Evolutionary conservation across 2,888 invertebrate genomes (phyloP).

Genomic region (Mechanitis mazaeus): DNA sequence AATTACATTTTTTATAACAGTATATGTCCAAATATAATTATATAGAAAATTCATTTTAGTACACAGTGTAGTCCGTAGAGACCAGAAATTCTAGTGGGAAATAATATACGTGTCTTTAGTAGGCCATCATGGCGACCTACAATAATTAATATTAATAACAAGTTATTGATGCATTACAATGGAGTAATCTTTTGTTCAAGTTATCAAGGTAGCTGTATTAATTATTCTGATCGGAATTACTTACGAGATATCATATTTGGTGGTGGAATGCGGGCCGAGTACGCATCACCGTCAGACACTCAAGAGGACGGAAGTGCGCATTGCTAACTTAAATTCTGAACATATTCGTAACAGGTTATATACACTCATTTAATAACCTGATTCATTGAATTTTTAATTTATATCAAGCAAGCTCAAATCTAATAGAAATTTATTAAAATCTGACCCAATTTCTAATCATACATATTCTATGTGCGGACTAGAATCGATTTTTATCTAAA

Average conservation of each 20-base stretch:
- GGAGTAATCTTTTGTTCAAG: slow-evolving; percentile 18
- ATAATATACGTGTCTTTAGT: background rate
- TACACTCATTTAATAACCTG: background rate
- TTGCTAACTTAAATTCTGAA: slow-evolving; percentile 18
- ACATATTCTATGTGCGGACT: no score
- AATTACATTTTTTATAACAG: no score
- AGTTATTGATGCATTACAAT: slow-evolving; percentile 8
- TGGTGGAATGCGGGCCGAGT: slow-evolving; percentile 56
- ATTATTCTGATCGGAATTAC: slow-evolving; percentile 56
- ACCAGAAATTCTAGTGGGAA: background rate
- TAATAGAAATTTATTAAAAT: no score
- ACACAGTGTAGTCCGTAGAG: background rate
- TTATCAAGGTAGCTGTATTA: slow-evolving; percentile 42
- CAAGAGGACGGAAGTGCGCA: slow-evolving; percentile 45
- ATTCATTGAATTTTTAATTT: no score
- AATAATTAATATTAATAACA: slow-evolving; percentile 16
- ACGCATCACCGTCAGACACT: slow-evolving; percentile 40
- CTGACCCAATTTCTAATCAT: no score
- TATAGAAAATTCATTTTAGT: background rate
- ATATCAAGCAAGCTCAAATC: no score
- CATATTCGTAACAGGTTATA: background rate
- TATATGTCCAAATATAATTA: no score
- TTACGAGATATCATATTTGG: slow-evolving; percentile 61
- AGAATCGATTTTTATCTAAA: no score
- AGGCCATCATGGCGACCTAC: background rate